Evolutionary conservation across 2,888 invertebrate genomes (phyloP), one percentile per base, ranked within the genome.

Genomic region (Harpagoxenus sublaevis): DNA sequence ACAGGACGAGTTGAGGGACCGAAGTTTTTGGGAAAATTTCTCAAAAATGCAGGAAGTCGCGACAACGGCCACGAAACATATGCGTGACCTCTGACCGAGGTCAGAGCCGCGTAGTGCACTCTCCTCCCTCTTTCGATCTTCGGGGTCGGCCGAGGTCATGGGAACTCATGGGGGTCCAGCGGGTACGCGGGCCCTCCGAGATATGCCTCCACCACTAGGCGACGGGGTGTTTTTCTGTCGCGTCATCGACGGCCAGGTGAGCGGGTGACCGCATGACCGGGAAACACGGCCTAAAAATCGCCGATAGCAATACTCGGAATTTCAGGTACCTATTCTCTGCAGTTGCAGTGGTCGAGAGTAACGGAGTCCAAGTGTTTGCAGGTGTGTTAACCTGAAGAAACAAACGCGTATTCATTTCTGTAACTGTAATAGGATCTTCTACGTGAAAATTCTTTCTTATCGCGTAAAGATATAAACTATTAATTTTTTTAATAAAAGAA

Each of bases 81-180:
- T 93, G 93, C 92, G 91, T 77, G 92, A 93, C 93, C 93, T 91
- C 77, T 90, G 89, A 86, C 90, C 89, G 88, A 87, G 85, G 90
- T 89, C 86, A 88, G 84, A 79, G 57, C 57, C 82, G 83, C 81
- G 66, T 71, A 68, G 77, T 83, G 74, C 75, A 85, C 83, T 84
- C 83, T 82, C 23, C 79, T 82, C 83, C 85, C 85, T 85, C 89
- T 86, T 83, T 91, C 90, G 89, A 81, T 87, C 85, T 86, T 84
- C 86, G 89, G 88, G 94, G 94, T 93, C 94, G 91, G 87, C 53
- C 57, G 91, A 90, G 94, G 93, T 93, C 94, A 95, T 95, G 95
- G 95, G 95, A 95, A 95, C 94, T 91, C 94, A 91, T 94, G 95
- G 94, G 95, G 95, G 95, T 94, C 93, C 84, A 71, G 66, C 35